Base-by-base conservation (phyloP, 2,888 invertebrate species). In the Drosophila anomalata region DNA sequence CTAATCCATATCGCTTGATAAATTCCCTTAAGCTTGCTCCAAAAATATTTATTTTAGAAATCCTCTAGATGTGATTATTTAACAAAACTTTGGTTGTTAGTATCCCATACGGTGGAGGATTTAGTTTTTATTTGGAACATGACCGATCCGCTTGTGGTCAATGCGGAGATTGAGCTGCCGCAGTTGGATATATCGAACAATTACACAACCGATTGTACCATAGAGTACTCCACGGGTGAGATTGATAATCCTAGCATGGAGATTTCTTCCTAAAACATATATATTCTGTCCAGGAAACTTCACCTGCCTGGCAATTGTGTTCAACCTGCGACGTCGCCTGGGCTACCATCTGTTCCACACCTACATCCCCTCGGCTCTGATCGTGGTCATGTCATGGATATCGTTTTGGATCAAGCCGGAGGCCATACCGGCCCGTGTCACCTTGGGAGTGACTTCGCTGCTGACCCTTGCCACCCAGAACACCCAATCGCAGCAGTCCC, bases 361-460 rank as follows among this genome's bases (percentile, higher is more conserved):
- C 0, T 97, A 97, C 91, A 97, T 97, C 82, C 97, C 97, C 0
- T 97, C 97, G 1, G 97, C 97, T 0, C 93, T 97, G 77, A 97
- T 97, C 89, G 97, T 97, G 48, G 97, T 97, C 63, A 97, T 98
- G 96, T 97, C 97, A 69, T 98, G 97, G 97, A 97, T 98, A 79
- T 97, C 97, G 0, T 98, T 98, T 92, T 98, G 97, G 98, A 97
- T 97, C 86, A 97, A 97, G 87, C 97, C 97, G 0, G 97, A 97
- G 91, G 97, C 97, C 6, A 97, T 97, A 79, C 97, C 97, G 0
- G 97, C 97, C 0, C 93, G 97, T 65, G 97, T 97, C 63, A 97
- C 97, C 0, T 92, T 97, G 17, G 97, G 97, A 51, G 97, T 97
- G 24, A 97, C 97, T 0, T 97, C 97, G 0, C 92, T 97, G 56